Conservation (phyloP, 2,888 invertebrate species). For the Patella caerulea region DNA sequence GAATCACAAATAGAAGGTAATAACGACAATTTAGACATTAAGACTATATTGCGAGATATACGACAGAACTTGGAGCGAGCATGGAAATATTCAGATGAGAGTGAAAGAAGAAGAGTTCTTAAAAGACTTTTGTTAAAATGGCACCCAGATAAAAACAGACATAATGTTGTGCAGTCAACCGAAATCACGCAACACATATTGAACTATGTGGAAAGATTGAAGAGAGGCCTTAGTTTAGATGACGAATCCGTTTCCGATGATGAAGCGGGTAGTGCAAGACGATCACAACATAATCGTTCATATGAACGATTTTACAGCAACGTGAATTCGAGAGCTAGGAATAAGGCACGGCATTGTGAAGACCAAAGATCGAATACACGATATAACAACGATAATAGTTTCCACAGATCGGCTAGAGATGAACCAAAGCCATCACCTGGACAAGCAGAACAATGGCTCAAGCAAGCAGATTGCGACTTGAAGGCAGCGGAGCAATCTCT, state of each 20-base stretch:
- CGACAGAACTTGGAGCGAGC: conserved; percentile 11
- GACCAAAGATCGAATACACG: not conserved
- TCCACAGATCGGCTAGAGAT: not conserved
- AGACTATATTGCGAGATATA: conserved; percentile 14
- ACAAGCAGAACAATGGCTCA: conserved; percentile 22
- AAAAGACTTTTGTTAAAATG: conserved; percentile 15
- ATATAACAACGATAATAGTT: not conserved
- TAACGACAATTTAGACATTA: too few relatives aligned
- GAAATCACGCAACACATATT: conserved; percentile 10
- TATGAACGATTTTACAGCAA: not conserved
- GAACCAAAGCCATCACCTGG: conserved; percentile 16
- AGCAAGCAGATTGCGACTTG: conserved; percentile 18
- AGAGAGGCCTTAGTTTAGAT: not conserved
- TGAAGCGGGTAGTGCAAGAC: not conserved
- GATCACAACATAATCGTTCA: not conserved
- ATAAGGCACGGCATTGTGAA: not conserved
- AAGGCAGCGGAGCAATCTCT: conserved; percentile 2
- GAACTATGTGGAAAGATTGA: not conserved
- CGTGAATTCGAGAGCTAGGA: conserved; percentile 5
- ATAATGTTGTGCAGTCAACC: conserved; percentile 3
- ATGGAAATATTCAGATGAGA: conserved; percentile 5
- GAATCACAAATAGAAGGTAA: too few relatives aligned
- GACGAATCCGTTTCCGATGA: not conserved
- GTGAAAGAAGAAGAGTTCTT: not conserved
- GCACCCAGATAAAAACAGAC: conserved; percentile 22